These are phyloP conservation scores for Pilophorus perplexus DNA, from an alignment of 2,888 invertebrate species.

Conservation along the genomic window DNA sequence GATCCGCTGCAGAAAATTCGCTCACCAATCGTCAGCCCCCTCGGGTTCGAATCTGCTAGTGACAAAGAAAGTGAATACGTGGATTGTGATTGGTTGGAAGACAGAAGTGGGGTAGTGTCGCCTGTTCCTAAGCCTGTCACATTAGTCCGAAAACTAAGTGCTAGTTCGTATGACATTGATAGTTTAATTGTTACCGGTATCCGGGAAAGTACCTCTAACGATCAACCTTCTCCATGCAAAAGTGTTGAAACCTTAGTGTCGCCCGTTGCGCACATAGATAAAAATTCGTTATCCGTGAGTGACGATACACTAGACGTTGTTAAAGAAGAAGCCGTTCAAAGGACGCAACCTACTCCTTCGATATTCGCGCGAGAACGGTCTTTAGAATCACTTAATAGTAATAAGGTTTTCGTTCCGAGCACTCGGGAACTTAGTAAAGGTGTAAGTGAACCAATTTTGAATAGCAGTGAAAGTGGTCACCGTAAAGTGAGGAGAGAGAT, in stretches of 20 bases:
- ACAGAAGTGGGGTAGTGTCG: constrained; percentile 36
- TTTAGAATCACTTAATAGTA: constrained; percentile 45
- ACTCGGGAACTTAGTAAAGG: constrained; percentile 44
- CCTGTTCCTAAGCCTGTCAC: constrained; percentile 37
- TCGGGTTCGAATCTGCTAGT: constrained; percentile 45
- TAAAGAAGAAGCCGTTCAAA: constrained; percentile 37
- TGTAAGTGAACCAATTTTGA: constrained; percentile 46
- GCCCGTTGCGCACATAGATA: constrained; percentile 20
- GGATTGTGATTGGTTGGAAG: constrained; percentile 46
- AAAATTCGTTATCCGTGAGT: constrained; percentile 43
- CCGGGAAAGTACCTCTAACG: constrained; percentile 22
- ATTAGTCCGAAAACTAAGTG: constrained; percentile 30
- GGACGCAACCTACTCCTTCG: constrained; percentile 10
- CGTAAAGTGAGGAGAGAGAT: constrained; percentile 50
- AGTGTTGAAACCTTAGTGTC: constrained; percentile 25
- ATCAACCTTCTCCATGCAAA: constrained; percentile 22
- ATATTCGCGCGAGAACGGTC: constrained; percentile 44
- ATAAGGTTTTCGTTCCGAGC: constrained; percentile 37
- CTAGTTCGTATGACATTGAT: constrained; percentile 39
- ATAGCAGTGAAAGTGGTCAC: constrained; percentile 36
- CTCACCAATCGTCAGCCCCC: constrained; percentile 41
- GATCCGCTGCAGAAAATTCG: constrained; percentile 19
- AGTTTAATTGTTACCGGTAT: not conserved
- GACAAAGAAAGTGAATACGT: constrained; percentile 47
- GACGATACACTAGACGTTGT: constrained; percentile 43